Base-by-base conservation (phyloP, 2,797 vertebrate genomes). In the Paramormyrops hopkinsi region DNA sequence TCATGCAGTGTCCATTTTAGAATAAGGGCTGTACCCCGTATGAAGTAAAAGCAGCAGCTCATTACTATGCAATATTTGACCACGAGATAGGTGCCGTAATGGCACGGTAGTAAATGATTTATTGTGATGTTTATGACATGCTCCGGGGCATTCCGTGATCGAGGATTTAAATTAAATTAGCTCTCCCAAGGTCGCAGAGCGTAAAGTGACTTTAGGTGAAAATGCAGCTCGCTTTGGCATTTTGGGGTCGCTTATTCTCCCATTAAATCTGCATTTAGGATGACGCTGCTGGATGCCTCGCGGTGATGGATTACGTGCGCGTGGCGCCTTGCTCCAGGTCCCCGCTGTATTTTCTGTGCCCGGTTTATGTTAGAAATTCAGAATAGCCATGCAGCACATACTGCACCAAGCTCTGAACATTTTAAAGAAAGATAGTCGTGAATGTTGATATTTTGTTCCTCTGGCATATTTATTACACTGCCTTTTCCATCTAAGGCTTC, bases 91-190 rank as follows among this genome's bases (percentile, higher is more conserved):
- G 19, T 69, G 29, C 84, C 11, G 83, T 89, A 56, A 89, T 89
- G 19, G 37, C n/a, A 29, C 14, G 25, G 29, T 73, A 50, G 17
- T 76, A 46, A 69, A 89, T 84, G 48, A 73, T 50, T 84, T 17
- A 56, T 59, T 79, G 5, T 33, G 17, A 51, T 22, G 84, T 76
- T 51, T 73, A 54, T 89, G 84, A 59, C 44, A 44, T 87, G 83
- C 59, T 53, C 46, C 53, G 65, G 8, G 86, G 48, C 48, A 37
- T 53, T 89, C 84, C 48, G 53, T 56, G 76, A 84, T 25, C 22
- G 11, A 90, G 41, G 53, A 50, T 48, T 65, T 83, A 90, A 88
- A 41, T 90, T n/a, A 69, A 88, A 82, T 87, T 69, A 41, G 53
- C 29, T 37, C 17, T 53, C 19, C 44, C 89, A 88, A 88, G 76